These are phyloP conservation scores for Callosobruchus maculatus DNA, from an alignment of 2,888 invertebrate genomes.

Conservation along the genomic window DNA sequence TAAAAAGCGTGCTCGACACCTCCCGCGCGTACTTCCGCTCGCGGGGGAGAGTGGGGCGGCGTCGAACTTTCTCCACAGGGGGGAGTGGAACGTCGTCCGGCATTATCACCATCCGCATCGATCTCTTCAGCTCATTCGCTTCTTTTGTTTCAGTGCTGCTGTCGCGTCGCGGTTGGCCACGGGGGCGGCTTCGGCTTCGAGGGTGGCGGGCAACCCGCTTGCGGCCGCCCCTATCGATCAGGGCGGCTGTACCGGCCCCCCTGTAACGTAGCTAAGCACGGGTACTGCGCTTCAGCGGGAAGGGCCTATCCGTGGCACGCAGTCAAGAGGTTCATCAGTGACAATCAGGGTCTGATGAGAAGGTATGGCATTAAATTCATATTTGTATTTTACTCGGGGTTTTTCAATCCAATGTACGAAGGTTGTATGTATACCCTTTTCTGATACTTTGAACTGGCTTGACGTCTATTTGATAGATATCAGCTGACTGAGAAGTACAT, in stretches of 20 bases:
- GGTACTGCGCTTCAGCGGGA: slow-evolving; percentile 83
- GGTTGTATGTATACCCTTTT: too few species aligned
- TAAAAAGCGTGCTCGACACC: not conserved
- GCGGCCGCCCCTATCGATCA: slow-evolving; percentile 65
- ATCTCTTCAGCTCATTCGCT: not conserved
- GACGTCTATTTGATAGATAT: too few species aligned
- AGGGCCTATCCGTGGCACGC: slow-evolving; percentile 86
- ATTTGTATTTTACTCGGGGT: too few species aligned
- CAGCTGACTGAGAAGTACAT: too few species aligned
- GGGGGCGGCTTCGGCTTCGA: slow-evolving; percentile 47
- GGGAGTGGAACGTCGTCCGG: not conserved
- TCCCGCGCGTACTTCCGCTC: not conserved
- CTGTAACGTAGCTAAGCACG: slow-evolving; percentile 74
- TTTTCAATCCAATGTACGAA: too few species aligned
- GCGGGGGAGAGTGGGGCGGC: not conserved
- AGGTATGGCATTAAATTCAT: not conserved
- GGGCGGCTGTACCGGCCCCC: slow-evolving; percentile 66
- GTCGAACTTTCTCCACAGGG: not conserved
- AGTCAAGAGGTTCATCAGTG: slow-evolving; percentile 80
- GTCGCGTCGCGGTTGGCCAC: slow-evolving; percentile 18
- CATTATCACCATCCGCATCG: slow-evolving; percentile 3
- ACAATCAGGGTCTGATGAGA: slow-evolving; percentile 73
- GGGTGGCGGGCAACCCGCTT: slow-evolving; percentile 65
- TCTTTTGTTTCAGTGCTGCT: slow-evolving; percentile 30
- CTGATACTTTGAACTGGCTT: too few species aligned